Evolutionary conservation across 2,797 vertebrate genomes (phyloP).

Genomic region (Carduelis carduelis): DNA sequence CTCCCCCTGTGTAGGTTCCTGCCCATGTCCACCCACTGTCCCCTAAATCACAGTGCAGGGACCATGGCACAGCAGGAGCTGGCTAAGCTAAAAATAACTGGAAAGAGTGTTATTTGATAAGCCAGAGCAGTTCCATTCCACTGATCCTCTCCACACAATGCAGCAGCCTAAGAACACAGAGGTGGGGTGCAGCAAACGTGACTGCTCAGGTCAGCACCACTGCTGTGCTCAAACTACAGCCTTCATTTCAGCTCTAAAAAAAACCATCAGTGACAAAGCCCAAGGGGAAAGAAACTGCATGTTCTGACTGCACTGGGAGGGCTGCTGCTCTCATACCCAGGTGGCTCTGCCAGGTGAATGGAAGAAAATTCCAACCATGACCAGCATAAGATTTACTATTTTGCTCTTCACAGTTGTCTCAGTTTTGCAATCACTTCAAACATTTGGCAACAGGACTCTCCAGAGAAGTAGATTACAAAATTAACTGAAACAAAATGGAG

Average conservation of each 20-base stretch:
- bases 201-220: neutral
- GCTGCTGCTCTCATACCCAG: neutral
- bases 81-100: constrained; percentile 8
- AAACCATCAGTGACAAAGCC: neutral
- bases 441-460: neutral
- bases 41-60: neutral
- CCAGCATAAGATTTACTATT: neutral
- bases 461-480: neutral
- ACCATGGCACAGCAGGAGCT: neutral
- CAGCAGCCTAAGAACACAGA: neutral
- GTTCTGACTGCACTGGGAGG: neutral
- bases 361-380: neutral
- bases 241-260: neutral
- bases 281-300: neutral
- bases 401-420: neutral
- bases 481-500: neutral
- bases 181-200: neutral
- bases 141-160: neutral
- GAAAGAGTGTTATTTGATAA: neutral
- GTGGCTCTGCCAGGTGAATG: neutral
- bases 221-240: neutral
- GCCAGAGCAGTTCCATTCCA: neutral
- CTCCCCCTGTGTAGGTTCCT: neutral
- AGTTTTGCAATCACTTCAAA: neutral
- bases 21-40: neutral